These are phyloP conservation scores for Origma solitaria DNA, from an alignment of 2,113 vertebrate species.

Conservation along the genomic window DNA sequence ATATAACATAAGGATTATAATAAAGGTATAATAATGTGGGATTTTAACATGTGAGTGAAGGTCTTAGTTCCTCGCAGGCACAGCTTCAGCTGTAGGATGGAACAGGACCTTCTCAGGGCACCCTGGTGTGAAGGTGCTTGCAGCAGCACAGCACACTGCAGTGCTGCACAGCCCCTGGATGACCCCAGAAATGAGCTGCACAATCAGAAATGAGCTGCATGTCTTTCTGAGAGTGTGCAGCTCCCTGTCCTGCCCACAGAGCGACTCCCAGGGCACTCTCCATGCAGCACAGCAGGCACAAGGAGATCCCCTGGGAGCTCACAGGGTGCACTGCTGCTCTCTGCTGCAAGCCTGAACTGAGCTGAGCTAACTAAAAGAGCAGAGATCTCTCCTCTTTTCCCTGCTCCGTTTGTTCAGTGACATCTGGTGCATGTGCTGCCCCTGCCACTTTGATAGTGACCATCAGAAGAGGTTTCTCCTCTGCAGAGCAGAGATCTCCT, in stretches of 20 bases:
- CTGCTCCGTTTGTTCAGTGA: not conserved
- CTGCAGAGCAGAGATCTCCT: not conserved
- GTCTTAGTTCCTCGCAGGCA: not conserved
- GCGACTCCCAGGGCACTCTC: not conserved
- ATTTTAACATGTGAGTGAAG: not conserved
- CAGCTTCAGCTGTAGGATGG: not conserved
- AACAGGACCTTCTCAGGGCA: not conserved
- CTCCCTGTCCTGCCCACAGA: not conserved
- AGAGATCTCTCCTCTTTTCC: not conserved
- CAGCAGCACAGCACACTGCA: fast-evolving
- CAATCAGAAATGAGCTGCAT: not conserved
- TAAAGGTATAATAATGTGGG: not conserved
- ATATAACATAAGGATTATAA: too few relatives aligned
- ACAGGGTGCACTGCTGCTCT: not conserved
- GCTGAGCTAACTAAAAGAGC: not conserved
- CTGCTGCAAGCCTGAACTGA: not conserved
- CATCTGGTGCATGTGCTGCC: not conserved
- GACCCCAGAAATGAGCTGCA: too few relatives aligned
- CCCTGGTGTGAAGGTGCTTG: not conserved
- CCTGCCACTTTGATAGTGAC: not conserved
- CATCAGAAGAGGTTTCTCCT: not conserved
- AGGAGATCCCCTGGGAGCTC: not conserved
- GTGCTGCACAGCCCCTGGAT: not conserved
- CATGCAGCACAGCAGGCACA: not conserved
- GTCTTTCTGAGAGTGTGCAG: not conserved